Evolutionary conservation across 2,113 vertebrate species (phyloP).

Genomic region (Antechinus flavipes): DNA sequence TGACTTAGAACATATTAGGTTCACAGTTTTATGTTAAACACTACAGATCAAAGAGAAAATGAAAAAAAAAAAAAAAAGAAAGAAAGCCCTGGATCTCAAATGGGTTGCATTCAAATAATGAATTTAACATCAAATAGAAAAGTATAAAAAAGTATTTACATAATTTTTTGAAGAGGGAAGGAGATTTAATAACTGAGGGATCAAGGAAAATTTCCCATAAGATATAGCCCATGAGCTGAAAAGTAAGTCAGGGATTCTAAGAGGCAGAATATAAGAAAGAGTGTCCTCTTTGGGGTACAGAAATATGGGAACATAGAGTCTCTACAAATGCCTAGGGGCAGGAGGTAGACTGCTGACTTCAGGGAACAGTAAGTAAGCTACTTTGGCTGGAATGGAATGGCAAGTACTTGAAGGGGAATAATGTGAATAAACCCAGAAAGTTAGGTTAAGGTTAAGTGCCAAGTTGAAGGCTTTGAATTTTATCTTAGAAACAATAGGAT

Average conservation of each 20-base stretch:
- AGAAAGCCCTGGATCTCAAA: background rate
- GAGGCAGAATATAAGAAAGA: background rate
- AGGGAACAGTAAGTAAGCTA: background rate
- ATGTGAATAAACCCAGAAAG: background rate
- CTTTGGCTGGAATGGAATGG: background rate
- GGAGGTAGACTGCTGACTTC: background rate
- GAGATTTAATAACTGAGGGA: background rate
- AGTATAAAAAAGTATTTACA: background rate
- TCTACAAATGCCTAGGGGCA: background rate
- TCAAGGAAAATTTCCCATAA: background rate
- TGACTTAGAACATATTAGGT: background rate
- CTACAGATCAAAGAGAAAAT: background rate
- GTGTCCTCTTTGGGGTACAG: background rate
- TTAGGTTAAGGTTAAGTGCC: background rate
- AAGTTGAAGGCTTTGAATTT: background rate
- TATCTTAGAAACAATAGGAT: background rate
- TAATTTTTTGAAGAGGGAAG: background rate
- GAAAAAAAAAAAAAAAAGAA: background rate
- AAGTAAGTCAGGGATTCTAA: background rate
- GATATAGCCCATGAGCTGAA: background rate
- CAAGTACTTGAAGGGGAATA: background rate
- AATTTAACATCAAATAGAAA: background rate
- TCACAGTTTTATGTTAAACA: background rate
- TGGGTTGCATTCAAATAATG: background rate
- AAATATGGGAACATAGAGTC: background rate